These are phyloP conservation scores for Lepidurus couesii DNA, from an alignment of 1,140 invertebrate genomes.

Conservation along the genomic window DNA sequence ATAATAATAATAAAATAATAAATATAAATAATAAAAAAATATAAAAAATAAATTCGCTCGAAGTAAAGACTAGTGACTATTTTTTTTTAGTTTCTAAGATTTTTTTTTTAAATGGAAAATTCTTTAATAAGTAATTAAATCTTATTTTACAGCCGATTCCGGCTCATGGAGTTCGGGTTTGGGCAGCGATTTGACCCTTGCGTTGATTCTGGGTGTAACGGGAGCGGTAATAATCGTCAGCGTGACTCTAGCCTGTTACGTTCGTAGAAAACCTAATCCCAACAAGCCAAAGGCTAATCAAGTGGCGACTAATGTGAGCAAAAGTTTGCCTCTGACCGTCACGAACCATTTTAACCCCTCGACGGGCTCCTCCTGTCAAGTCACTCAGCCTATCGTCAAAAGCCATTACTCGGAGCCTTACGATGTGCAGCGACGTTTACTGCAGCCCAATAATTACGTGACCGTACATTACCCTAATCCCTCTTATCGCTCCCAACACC, in stretches of 20 bases:
- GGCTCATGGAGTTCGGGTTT: background rate
- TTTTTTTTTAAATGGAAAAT: background rate
- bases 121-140: background rate
- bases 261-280: background rate
- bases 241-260: background rate
- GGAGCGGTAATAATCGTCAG: background rate
- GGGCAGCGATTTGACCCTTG: background rate
- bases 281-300: background rate
- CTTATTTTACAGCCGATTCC: background rate
- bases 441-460: slow-evolving; percentile 10
- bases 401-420: slow-evolving; percentile 6
- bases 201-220: background rate
- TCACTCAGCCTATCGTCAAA: background rate
- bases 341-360: background rate
- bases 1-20: too few relatives aligned
- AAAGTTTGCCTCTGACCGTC: background rate
- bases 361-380: background rate
- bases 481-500: background rate
- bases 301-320: background rate
- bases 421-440: background rate
- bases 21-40: too few relatives aligned
- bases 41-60: too few relatives aligned
- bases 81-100: too few relatives aligned
- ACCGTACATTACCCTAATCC: slow-evolving; percentile 11
- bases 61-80: too few relatives aligned